Conservation (phyloP, 1,140 invertebrate genomes). For the Maniola jurtina region DNA sequence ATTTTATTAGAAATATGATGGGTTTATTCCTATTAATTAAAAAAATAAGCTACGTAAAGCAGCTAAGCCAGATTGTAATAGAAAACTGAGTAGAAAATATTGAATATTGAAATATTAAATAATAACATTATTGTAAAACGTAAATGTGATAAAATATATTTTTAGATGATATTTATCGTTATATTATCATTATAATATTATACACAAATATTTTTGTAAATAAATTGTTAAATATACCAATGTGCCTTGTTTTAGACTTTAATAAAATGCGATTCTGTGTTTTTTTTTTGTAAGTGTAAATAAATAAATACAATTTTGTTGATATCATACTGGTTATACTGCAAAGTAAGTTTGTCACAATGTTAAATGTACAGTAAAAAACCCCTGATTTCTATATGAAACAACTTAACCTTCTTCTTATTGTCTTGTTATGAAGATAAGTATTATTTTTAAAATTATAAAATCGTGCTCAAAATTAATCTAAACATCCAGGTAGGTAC, state of each 20-base stretch:
- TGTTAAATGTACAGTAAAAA: constrained; percentile 4
- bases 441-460: constrained; percentile 5
- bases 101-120: constrained; percentile 41
- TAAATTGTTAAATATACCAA: constrained; percentile 35
- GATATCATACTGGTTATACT: constrained; percentile 9
- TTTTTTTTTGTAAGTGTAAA: constrained; percentile 3
- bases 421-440: neutral
- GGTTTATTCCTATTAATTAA: neutral
- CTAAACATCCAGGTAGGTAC: constrained; percentile 8
- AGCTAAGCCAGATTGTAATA: constrained; percentile 11
- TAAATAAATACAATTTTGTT: constrained; percentile 11
- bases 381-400: neutral
- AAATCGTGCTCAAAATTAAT: constrained; percentile 15
- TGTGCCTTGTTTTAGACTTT: constrained; percentile 44
- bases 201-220: constrained; percentile 37
- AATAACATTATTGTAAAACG: constrained; percentile 3
- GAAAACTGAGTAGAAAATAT: constrained; percentile 13
- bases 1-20: neutral
- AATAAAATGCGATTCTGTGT: constrained; percentile 9
- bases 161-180: constrained; percentile 60
- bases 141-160: constrained; percentile 67
- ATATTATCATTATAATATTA: constrained; percentile 36
- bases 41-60: neutral
- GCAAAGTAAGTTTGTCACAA: constrained; percentile 15
- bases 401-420: neutral